Evolutionary conservation across 2,888 invertebrate genomes (phyloP).

Genomic region (Mactromeris polynyma): DNA sequence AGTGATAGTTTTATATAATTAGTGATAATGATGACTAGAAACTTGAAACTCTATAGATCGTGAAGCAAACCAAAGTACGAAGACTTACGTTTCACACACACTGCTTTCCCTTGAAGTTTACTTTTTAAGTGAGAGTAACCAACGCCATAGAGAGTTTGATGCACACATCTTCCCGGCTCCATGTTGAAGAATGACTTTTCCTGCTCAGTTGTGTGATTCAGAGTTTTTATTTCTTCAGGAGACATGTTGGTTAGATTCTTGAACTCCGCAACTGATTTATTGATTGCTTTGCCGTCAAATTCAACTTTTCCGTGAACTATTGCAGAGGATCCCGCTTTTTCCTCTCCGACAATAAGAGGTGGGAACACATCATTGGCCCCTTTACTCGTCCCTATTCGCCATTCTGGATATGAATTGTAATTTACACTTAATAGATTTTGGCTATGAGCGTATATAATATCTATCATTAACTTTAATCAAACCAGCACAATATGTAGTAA

Average conservation of each 20-base stretch:
- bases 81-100: constrained; percentile 72
- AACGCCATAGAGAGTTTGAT: constrained; percentile 67
- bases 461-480: too few relatives aligned
- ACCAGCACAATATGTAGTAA: too few relatives aligned
- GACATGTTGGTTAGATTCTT: constrained; percentile 56
- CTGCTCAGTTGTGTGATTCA: neutral
- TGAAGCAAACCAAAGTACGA: neutral
- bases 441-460: too few relatives aligned
- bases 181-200: constrained; percentile 62
- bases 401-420: constrained; percentile 66
- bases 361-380: constrained; percentile 70
- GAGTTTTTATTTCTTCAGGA: constrained; percentile 41
- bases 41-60: too few relatives aligned
- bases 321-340: constrained; percentile 53
- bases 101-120: constrained; percentile 55
- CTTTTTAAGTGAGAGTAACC: constrained; percentile 71
- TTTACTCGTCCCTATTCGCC: constrained; percentile 68
- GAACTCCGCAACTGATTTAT: constrained; percentile 65
- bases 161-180: constrained; percentile 75
- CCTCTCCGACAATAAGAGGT: constrained; percentile 62
- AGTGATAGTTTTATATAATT: too few relatives aligned
- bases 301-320: constrained; percentile 69
- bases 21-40: too few relatives aligned
- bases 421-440: too few relatives aligned
- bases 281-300: constrained; percentile 57